Percentiles rank a stretch among this genome's conserved stretches.
Evolutionary conservation across 2,113 vertebrate genomes (phyloP).

Genomic region (Entosphenus tridentatus): DNA sequence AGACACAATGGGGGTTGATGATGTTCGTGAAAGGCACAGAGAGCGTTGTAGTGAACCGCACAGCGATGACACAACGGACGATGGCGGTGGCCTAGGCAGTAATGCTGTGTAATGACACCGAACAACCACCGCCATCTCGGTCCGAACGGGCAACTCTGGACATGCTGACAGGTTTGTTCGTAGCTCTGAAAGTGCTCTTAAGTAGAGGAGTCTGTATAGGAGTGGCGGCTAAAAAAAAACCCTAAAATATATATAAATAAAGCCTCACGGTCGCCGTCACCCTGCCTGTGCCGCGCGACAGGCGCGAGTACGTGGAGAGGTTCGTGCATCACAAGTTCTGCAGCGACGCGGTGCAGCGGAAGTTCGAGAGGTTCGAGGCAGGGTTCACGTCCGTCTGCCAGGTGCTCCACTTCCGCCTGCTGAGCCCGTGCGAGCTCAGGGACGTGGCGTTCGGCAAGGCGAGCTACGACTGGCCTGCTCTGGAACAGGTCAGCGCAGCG

Average conservation of each 20-base stretch:
- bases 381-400: constrained; percentile 96
- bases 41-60: too few species aligned
- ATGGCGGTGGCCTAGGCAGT: too few species aligned
- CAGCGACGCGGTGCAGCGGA: constrained; percentile 43
- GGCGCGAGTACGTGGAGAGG: constrained; percentile 73
- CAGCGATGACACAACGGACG: too few species aligned
- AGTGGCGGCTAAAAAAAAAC: neutral
- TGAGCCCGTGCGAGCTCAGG: constrained; percentile 82
- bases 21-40: too few species aligned
- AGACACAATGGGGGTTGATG: too few species aligned
- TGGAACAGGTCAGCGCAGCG: constrained; percentile 50
- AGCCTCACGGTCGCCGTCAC: neutral
- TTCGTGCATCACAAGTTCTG: constrained; percentile 65
- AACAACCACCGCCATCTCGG: too few species aligned
- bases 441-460: constrained; percentile 95
- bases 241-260: too few species aligned
- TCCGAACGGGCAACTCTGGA: too few species aligned
- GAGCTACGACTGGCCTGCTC: constrained; percentile 86
- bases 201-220: neutral
- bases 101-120: too few species aligned
- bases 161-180: too few species aligned
- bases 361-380: constrained; percentile 59
- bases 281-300: constrained; percentile 18
- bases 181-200: neutral
- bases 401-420: constrained; percentile 67